Conservation (phyloP, 2,113 vertebrate species). For the Salvelinus sp. region DNA sequence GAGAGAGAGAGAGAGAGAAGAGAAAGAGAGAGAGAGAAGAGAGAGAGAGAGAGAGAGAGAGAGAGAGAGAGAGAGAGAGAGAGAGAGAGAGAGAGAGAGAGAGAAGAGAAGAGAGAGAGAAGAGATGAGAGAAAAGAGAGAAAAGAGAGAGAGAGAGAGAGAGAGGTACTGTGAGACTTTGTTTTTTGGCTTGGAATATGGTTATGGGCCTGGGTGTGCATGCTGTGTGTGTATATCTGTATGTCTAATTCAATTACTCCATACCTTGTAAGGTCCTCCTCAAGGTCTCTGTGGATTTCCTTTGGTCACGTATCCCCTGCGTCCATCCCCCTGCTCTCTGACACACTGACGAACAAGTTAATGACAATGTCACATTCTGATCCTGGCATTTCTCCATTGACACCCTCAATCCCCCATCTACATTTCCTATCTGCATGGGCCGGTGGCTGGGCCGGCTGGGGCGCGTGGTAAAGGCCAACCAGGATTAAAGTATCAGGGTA, state of each 20-base stretch:
- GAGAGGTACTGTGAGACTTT: too few species aligned
- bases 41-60: too few species aligned
- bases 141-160: background rate
- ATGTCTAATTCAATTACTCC: constrained; percentile 3
- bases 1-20: too few species aligned
- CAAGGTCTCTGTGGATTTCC: background rate
- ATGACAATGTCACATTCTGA: constrained; percentile 56
- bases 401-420: constrained; percentile 61
- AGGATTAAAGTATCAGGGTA: constrained; percentile 73
- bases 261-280: background rate
- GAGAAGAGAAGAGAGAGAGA: background rate
- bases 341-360: constrained; percentile 36
- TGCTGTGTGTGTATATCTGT: background rate
- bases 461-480: constrained; percentile 68
- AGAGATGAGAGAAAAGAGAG: background rate
- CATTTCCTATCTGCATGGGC: constrained; percentile 61
- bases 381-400: constrained; percentile 60
- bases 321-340: constrained; percentile 1
- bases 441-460: constrained; percentile 18
- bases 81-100: too few species aligned
- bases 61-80: too few species aligned
- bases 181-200: too few species aligned
- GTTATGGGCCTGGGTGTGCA: too few species aligned
- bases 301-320: constrained; percentile 11
- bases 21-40: too few species aligned